Conservation (phyloP, 2,888 invertebrate genomes). For the Timema podura region DNA sequence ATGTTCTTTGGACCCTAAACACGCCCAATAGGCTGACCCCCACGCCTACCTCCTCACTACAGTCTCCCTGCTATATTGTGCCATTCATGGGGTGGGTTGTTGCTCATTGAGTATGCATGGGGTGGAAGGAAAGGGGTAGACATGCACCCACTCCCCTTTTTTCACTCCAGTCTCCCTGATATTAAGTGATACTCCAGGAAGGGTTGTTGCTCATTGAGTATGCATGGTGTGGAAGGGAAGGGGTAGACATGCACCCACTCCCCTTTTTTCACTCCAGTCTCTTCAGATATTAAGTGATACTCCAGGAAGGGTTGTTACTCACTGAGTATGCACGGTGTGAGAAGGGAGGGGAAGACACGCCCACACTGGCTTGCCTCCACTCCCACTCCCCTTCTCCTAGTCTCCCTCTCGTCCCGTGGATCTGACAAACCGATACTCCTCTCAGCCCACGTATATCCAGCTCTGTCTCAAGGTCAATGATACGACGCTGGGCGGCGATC, state of each 20-base stretch:
- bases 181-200: too few relatives aligned
- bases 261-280: neutral
- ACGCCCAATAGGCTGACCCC: too few relatives aligned
- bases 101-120: too few relatives aligned
- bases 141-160: too few relatives aligned
- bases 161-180: too few relatives aligned
- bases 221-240: constrained; percentile 12
- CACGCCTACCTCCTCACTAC: too few relatives aligned
- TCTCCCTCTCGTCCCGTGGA: constrained; percentile 15
- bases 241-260: constrained; percentile 8
- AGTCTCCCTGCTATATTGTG: too few relatives aligned
- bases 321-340: constrained; percentile 20
- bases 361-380: neutral
- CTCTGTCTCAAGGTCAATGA: constrained; percentile 33
- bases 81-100: too few relatives aligned
- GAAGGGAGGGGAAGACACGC: constrained; percentile 9
- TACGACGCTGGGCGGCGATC: constrained; percentile 36
- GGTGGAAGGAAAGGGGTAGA: too few relatives aligned
- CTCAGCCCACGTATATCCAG: constrained; percentile 20
- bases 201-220: constrained; percentile 5
- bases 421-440: constrained; percentile 12
- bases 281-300: too few relatives aligned
- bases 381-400: neutral
- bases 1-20: too few relatives aligned
- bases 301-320: neutral